Conservation (phyloP, 2,888 invertebrate genomes). For the Callimorpha dominula region DNA sequence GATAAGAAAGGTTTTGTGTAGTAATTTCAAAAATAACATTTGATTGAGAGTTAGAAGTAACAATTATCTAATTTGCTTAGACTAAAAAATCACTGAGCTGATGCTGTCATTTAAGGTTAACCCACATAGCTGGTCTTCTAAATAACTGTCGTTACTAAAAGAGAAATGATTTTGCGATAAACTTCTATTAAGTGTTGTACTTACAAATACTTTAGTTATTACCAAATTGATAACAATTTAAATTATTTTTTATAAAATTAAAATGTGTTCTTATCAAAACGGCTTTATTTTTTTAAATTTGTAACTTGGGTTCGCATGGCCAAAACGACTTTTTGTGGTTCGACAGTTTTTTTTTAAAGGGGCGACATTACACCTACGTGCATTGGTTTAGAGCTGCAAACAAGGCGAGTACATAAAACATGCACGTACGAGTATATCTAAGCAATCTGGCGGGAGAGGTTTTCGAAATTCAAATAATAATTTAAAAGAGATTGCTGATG, state of each 20-base stretch:
- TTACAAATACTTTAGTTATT: background rate
- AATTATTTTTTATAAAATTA: background rate
- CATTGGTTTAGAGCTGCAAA: no score
- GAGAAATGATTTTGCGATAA: background rate
- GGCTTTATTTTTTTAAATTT: background rate
- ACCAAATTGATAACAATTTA: no score
- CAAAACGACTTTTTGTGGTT: background rate
- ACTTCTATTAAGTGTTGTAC: background rate
- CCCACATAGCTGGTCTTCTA: background rate
- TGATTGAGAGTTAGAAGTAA: background rate
- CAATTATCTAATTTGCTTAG: background rate
- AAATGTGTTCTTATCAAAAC: background rate
- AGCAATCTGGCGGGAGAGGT: background rate
- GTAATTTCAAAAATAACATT: background rate
- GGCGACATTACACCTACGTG: background rate
- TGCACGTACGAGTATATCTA: background rate
- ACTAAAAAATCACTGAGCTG: no score
- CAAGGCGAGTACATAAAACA: no score
- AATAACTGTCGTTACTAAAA: background rate
- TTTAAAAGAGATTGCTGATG: background rate
- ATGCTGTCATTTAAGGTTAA: background rate
- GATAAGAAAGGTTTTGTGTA: background rate
- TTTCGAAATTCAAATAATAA: slow-evolving; percentile 2
- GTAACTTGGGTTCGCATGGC: no score
- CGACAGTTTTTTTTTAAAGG: background rate